Evolutionary conservation across 1,140 invertebrate species (phyloP).

Genomic region (Chironomus striatipennis): DNA sequence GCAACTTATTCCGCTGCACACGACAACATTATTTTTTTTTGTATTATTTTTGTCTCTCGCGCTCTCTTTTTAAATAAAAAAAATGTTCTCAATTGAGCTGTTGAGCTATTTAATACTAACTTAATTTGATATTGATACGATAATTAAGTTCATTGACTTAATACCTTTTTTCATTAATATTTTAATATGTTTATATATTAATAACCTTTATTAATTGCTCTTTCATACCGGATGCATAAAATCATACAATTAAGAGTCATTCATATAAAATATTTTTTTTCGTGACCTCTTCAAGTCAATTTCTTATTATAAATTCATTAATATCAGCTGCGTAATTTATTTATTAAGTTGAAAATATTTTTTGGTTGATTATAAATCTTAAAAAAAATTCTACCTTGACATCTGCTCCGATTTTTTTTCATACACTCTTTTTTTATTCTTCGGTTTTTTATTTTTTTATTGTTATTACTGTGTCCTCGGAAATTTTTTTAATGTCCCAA

Average conservation of each 20-base stretch:
- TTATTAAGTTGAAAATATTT: not conserved
- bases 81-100: not conserved
- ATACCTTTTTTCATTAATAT: not conserved
- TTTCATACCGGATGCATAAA: not conserved
- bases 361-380: not conserved
- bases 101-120: not conserved
- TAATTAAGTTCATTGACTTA: not conserved
- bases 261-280: no score
- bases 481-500: no score
- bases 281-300: not conserved
- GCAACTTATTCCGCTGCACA: constrained; percentile 1
- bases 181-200: no score
- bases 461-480: no score
- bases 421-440: no score
- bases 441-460: no score
- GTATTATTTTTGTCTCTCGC: not conserved
- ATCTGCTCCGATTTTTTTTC: not conserved
- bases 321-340: constrained; percentile 7
- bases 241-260: not conserved
- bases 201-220: not conserved
- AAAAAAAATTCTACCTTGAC: not conserved
- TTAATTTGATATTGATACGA: constrained; percentile 1
- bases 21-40: constrained; percentile 5
- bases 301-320: not conserved
- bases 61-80: no score